Conservation (phyloP, 2,888 invertebrate genomes). For the Lapara coniferarum region DNA sequence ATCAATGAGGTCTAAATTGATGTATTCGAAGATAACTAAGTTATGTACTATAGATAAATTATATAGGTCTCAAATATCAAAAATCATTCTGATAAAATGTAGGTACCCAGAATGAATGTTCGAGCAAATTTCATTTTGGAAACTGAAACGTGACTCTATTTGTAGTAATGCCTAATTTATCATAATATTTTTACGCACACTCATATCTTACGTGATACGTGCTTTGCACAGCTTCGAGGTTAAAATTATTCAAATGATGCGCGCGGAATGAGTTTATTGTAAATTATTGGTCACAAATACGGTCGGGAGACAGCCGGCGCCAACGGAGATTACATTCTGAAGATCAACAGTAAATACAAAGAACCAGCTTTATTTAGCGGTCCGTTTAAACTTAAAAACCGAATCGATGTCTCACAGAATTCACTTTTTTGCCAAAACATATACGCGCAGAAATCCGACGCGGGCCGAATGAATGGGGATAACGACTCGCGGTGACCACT, state of each 20-base stretch:
- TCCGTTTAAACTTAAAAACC: constrained; percentile 48
- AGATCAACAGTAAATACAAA: constrained; percentile 30
- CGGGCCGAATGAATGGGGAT: constrained; percentile 60
- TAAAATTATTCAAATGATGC: constrained; percentile 15
- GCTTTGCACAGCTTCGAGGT: not conserved
- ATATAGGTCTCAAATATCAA: not conserved
- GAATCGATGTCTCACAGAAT: constrained; percentile 50
- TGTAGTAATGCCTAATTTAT: not conserved
- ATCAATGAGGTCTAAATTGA: not conserved
- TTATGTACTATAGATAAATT: not conserved
- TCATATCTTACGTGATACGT: not conserved
- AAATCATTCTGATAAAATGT: too few species aligned
- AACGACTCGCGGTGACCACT: constrained; percentile 51
- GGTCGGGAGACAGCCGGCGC: constrained; percentile 43
- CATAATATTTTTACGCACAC: not conserved
- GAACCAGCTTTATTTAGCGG: constrained; percentile 35
- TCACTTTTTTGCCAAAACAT: constrained; percentile 49
- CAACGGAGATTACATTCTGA: constrained; percentile 35
- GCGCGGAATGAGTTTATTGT: constrained; percentile 7
- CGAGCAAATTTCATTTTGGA: too few species aligned
- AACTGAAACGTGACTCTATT: too few species aligned
- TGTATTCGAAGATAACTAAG: not conserved
- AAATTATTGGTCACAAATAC: constrained; percentile 29
- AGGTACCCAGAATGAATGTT: too few species aligned
- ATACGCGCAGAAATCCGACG: constrained; percentile 48